These are phyloP conservation scores for Hydrozoanthus gracilis DNA, from an alignment of 92 coral and sea anemone species.

Conservation along the genomic window DNA sequence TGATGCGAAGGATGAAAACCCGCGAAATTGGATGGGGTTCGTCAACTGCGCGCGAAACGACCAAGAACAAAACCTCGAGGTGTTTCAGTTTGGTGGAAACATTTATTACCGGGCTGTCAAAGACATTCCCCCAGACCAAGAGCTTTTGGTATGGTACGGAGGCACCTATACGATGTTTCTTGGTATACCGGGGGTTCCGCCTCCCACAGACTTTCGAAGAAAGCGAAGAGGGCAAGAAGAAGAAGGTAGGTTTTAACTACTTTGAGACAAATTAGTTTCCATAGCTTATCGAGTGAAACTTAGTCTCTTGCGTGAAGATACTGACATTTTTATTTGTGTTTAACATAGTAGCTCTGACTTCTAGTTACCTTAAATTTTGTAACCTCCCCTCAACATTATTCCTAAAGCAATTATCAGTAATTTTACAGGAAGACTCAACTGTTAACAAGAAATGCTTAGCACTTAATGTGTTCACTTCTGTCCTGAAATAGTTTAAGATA, in stretches of 20 bases:
- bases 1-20: slow-evolving; percentile 97
- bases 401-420: no score
- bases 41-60: slow-evolving; percentile 99
- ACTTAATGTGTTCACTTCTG: no score
- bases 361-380: no score
- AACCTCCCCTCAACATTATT: no score
- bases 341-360: no score
- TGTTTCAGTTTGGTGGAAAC: slow-evolving; percentile 93
- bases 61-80: slow-evolving; percentile 97
- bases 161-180: slow-evolving; percentile 93
- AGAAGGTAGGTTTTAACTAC: slow-evolving; percentile 34
- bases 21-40: slow-evolving; percentile 99
- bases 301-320: neutral
- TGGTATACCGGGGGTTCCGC: slow-evolving; percentile 97
- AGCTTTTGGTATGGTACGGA: slow-evolving; percentile 97
- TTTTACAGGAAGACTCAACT: no score
- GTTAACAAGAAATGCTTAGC: no score
- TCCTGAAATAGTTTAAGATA: no score
- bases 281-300: neutral
- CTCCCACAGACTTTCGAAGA: slow-evolving; percentile 84
- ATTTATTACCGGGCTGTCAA: slow-evolving; percentile 96
- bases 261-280: neutral
- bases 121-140: slow-evolving; percentile 98
- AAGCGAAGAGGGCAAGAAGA: slow-evolving; percentile 77
- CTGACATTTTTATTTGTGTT: no score